Evolutionary conservation across 2,797 vertebrate genomes (phyloP).

Genomic region (Anabas testudineus): DNA sequence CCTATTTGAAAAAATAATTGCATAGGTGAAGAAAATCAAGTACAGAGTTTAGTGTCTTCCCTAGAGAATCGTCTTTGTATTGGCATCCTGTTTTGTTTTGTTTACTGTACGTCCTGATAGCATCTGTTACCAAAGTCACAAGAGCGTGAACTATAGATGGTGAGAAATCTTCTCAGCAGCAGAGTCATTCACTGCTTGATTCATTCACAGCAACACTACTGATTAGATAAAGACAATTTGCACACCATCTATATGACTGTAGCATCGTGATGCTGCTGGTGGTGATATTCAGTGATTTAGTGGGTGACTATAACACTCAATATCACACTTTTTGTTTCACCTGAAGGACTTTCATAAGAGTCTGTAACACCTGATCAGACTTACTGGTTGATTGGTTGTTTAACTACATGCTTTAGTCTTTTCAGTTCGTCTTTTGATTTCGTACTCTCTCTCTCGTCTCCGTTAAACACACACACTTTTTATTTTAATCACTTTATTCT

Average conservation of each 20-base stretch:
- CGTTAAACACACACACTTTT: conserved; percentile 10
- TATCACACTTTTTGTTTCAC: neutral
- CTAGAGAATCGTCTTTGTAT: conserved; percentile 1
- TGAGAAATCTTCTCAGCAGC: conserved; percentile 18
- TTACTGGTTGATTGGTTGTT: neutral
- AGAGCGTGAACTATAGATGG: conserved; percentile 9
- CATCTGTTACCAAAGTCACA: conserved; percentile 33
- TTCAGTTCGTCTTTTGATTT: neutral
- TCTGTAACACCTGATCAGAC: neutral
- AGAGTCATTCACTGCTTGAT: conserved; percentile 16
- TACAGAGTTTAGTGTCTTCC: neutral
- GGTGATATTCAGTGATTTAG: neutral
- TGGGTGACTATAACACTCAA: neutral
- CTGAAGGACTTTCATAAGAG: conserved; percentile 5
- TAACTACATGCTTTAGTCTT: neutral
- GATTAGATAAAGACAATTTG: conserved; percentile 15
- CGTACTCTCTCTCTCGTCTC: neutral
- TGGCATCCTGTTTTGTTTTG: conserved; percentile 11
- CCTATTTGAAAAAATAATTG: conserved; percentile 16
- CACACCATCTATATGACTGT: neutral
- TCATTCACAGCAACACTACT: conserved; percentile 25
- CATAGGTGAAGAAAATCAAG: neutral
- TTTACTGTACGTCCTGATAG: conserved; percentile 40
- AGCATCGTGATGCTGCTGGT: conserved; percentile 5
- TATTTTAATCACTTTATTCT: conserved; percentile 8